These are phyloP conservation scores for Barbus barbus DNA, from an alignment of 2,113 vertebrate species.

Conservation along the genomic window DNA sequence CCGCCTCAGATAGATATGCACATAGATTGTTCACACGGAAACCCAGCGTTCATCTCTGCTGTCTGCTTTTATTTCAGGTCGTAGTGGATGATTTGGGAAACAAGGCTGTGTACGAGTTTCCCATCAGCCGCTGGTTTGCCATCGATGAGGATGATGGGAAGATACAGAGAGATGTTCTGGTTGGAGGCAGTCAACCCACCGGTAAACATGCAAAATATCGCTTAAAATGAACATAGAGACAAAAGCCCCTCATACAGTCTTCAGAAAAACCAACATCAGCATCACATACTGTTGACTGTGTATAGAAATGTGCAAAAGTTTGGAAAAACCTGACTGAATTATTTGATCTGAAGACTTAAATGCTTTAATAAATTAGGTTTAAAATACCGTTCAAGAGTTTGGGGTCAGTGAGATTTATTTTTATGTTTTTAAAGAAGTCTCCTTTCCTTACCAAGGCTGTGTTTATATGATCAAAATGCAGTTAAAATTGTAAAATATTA, in stretches of 20 bases:
- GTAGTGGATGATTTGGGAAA: conserved; percentile 92
- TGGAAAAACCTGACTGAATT: neutral
- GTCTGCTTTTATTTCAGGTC: conserved; percentile 71
- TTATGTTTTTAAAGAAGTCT: too few relatives aligned
- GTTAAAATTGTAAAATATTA: too few relatives aligned
- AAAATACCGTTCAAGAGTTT: too few relatives aligned
- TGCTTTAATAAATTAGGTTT: too few relatives aligned
- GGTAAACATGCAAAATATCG: too few relatives aligned
- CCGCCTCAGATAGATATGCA: conserved; percentile 53
- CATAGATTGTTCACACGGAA: conserved; percentile 50
- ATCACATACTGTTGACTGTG: too few relatives aligned
- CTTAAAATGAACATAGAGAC: too few relatives aligned
- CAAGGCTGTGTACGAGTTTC: conserved; percentile 89
- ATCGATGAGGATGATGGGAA: conserved; percentile 95
- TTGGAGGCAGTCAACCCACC: conserved; percentile 88
- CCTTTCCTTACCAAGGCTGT: too few relatives aligned
- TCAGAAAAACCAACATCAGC: too few relatives aligned
- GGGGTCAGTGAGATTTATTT: too few relatives aligned
- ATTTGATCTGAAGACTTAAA: neutral
- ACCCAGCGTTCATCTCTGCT: neutral
- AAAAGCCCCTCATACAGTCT: neutral
- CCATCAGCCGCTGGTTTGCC: conserved; percentile 90
- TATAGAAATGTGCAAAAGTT: too few relatives aligned
- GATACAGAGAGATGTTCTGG: conserved; percentile 92
- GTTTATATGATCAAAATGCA: too few relatives aligned